Percentiles rank a stretch among this genome's conserved stretches.
These are phyloP conservation scores for Oncopodura yosiiana DNA, from an alignment of 1,140 invertebrate genomes.

Conservation along the genomic window DNA sequence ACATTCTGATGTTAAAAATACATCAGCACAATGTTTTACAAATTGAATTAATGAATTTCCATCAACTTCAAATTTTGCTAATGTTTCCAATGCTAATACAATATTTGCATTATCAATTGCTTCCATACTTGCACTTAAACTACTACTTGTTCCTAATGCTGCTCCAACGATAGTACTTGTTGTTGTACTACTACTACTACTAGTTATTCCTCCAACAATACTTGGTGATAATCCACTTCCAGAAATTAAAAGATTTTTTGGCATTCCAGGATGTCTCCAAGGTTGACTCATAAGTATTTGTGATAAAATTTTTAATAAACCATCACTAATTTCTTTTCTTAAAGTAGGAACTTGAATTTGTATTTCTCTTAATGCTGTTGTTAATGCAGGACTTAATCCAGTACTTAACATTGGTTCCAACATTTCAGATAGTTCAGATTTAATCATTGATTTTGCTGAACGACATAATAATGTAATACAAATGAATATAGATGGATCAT, in stretches of 20 bases:
- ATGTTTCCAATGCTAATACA: slow-evolving; percentile 82
- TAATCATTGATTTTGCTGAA: slow-evolving; percentile 65
- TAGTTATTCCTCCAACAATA: neutral
- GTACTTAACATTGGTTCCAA: slow-evolving; percentile 86
- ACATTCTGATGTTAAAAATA: slow-evolving; percentile 83
- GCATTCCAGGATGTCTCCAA: slow-evolving; percentile 64
- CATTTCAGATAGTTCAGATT: slow-evolving; percentile 68
- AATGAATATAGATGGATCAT: slow-evolving; percentile 85
- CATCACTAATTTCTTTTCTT: slow-evolving; percentile 83
- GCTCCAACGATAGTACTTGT: slow-evolving; percentile 3
- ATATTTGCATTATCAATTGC: slow-evolving; percentile 66
- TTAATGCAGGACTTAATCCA: slow-evolving; percentile 78
- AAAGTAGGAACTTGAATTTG: slow-evolving; percentile 77
- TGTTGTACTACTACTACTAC: neutral
- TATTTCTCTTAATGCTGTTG: slow-evolving; percentile 79
- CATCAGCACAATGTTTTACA: slow-evolving; percentile 81
- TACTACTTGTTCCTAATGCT: slow-evolving; percentile 3
- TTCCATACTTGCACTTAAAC: slow-evolving; percentile 40
- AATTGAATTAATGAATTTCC: slow-evolving; percentile 70
- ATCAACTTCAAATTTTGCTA: slow-evolving; percentile 95
- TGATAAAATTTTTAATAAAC: slow-evolving; percentile 74
- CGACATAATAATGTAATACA: slow-evolving; percentile 88
- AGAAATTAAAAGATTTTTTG: too few relatives aligned
- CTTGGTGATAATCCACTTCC: slow-evolving; percentile 10
- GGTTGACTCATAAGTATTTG: slow-evolving; percentile 79